Evolutionary conservation across 2,888 invertebrate genomes (phyloP).

Genomic region (Sminthurides aquaticus): DNA sequence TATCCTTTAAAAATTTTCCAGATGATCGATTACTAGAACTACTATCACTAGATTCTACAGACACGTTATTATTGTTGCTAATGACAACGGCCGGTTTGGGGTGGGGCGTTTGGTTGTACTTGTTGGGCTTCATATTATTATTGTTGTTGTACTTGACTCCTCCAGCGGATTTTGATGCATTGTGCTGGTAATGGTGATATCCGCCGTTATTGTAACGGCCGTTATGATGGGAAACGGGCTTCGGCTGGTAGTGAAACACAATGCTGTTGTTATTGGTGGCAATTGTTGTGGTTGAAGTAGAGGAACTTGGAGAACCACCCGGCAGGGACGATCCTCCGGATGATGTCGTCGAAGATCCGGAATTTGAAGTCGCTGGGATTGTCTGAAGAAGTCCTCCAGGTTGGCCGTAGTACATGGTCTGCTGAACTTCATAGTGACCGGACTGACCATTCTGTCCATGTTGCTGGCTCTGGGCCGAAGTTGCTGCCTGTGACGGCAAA

Average conservation of each 20-base stretch:
- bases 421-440: background rate
- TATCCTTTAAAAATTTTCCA: background rate
- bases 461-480: background rate
- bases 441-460: background rate
- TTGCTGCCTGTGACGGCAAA: background rate
- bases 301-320: background rate
- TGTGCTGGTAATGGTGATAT: background rate
- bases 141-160: background rate
- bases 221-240: background rate
- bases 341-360: background rate
- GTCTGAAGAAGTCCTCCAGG: slow-evolving; percentile 1
- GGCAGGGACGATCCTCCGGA: too few relatives aligned
- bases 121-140: background rate
- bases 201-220: background rate
- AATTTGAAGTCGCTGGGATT: background rate
- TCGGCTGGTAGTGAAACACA: slow-evolving; percentile 4
- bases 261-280: slow-evolving; percentile 5
- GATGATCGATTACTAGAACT: background rate
- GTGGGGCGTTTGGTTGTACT: background rate
- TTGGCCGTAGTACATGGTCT: slow-evolving; percentile 13
- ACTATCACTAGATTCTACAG: background rate
- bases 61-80: background rate
- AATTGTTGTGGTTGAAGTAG: slow-evolving; percentile 1
- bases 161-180: background rate
- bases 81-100: background rate